Evolutionary conservation across 2,888 invertebrate genomes (phyloP).

Genomic region (Flabesymbios commensalis): DNA sequence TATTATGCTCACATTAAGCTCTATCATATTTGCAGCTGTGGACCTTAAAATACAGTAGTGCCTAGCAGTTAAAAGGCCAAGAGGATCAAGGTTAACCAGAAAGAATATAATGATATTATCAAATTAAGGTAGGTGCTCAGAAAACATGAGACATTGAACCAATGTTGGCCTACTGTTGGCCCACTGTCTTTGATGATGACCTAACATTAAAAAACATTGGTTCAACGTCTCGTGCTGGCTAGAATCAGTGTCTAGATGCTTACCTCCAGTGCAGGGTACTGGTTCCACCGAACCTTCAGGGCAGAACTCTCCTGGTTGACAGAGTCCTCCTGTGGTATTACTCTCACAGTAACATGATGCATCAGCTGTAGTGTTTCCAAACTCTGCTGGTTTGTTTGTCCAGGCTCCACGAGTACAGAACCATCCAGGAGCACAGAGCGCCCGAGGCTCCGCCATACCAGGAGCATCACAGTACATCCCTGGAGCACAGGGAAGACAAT

Average conservation of each 20-base stretch:
- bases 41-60: too few species aligned
- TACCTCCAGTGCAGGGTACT: slow-evolving; percentile 44
- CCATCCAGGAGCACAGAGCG: slow-evolving; percentile 51
- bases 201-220: too few species aligned
- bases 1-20: too few species aligned
- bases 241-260: background rate
- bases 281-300: slow-evolving; percentile 52
- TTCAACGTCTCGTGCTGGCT: too few species aligned
- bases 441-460: slow-evolving; percentile 40
- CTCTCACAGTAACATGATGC: slow-evolving; percentile 46
- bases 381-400: slow-evolving; percentile 46
- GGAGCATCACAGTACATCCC: slow-evolving; percentile 50
- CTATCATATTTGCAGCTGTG: too few species aligned
- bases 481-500: slow-evolving; percentile 52
- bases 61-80: too few species aligned
- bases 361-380: slow-evolving; percentile 37
- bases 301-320: slow-evolving; percentile 51
- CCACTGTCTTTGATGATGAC: too few species aligned
- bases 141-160: too few species aligned
- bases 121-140: too few species aligned
- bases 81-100: too few species aligned
- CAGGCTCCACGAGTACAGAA: slow-evolving; percentile 55
- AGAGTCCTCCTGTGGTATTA: slow-evolving; percentile 53
- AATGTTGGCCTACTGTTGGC: too few species aligned
- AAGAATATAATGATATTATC: too few species aligned